phyloP scores from a whole-genome alignment of 2,888 invertebrate species.

The Polylopha cassiicola region DNA sequence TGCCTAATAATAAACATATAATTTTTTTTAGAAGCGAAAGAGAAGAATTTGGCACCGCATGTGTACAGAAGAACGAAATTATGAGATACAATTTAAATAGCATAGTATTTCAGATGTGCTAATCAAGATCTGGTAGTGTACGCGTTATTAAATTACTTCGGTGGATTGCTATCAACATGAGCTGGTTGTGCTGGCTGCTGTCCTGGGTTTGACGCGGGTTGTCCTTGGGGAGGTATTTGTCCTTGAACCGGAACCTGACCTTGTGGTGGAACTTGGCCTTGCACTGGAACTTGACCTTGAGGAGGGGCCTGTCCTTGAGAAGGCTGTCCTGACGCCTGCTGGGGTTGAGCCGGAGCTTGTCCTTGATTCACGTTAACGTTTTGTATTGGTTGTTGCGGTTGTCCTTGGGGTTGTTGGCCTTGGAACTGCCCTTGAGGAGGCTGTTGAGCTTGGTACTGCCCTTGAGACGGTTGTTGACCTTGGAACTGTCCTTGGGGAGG shows the following conservation, averaged over 20 bases:
- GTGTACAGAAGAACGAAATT: too few relatives aligned
- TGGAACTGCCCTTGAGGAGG: constrained; percentile 24
- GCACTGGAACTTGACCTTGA: constrained; percentile 14
- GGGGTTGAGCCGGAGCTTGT: constrained; percentile 24
- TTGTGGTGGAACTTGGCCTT: constrained; percentile 19
- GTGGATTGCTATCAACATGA: too few relatives aligned
- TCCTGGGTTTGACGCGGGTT: constrained; percentile 10
- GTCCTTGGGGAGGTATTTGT: constrained; percentile 18
- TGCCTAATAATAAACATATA: too few relatives aligned
- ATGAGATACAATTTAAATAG: too few relatives aligned
- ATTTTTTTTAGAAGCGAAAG: too few relatives aligned
- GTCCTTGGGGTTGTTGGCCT: constrained; percentile 28
- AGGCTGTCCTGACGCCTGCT: constrained; percentile 1
- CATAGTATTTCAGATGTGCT: constrained; percentile 5
- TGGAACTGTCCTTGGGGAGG: constrained; percentile 30
- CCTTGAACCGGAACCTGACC: constrained; percentile 16
- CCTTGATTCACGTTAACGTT: constrained; percentile 25
- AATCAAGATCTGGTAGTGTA: not conserved
- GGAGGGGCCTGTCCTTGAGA: constrained; percentile 18
- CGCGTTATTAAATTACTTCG: too few relatives aligned
- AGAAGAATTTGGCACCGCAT: too few relatives aligned
- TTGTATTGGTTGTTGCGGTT: constrained; percentile 24
- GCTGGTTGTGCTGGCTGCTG: constrained; percentile 9
- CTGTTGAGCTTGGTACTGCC: constrained; percentile 27
- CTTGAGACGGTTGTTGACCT: constrained; percentile 25